phyloP scores from a whole-genome alignment of 2,797 vertebrate species.

The Danio tinwini region DNA sequence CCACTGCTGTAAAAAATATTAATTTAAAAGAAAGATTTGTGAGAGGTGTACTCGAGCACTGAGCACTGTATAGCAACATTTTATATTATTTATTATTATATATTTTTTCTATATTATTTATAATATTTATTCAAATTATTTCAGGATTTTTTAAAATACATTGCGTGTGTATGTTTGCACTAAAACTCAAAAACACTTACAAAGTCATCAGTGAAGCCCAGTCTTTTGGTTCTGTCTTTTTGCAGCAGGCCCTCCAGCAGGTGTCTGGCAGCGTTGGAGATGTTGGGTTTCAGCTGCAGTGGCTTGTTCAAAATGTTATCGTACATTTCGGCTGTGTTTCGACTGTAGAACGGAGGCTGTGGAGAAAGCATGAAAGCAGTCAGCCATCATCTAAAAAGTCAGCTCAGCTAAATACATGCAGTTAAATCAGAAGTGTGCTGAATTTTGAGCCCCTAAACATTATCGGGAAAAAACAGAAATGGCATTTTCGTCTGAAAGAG shows the following conservation, averaged over 20 bases:
- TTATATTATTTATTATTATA: too few relatives aligned
- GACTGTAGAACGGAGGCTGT: conserved; percentile 97
- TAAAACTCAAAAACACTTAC: conserved; percentile 79
- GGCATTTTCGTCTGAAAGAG: too few relatives aligned
- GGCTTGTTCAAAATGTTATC: conserved; percentile 99
- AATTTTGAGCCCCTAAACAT: too few relatives aligned
- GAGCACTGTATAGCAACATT: too few relatives aligned
- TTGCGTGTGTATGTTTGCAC: too few relatives aligned
- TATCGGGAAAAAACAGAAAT: too few relatives aligned
- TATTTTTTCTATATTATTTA: too few relatives aligned
- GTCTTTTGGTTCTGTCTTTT: conserved; percentile 93
- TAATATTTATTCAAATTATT: too few relatives aligned
- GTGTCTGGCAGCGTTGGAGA: conserved; percentile 93
- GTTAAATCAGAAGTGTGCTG: not conserved
- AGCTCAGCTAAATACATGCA: not conserved
- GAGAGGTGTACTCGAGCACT: too few relatives aligned
- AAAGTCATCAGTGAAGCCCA: conserved; percentile 95
- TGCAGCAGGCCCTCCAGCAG: conserved; percentile 95
- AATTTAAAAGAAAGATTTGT: too few relatives aligned
- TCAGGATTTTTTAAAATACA: too few relatives aligned
- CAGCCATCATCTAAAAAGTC: not conserved
- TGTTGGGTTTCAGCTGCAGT: conserved; percentile 97
- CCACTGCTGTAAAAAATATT: too few relatives aligned
- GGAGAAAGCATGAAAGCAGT: not conserved
- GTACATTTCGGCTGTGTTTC: conserved; percentile 98